Conservation (phyloP, 2,797 vertebrate species). For the Hydrolagus colliei region DNA sequence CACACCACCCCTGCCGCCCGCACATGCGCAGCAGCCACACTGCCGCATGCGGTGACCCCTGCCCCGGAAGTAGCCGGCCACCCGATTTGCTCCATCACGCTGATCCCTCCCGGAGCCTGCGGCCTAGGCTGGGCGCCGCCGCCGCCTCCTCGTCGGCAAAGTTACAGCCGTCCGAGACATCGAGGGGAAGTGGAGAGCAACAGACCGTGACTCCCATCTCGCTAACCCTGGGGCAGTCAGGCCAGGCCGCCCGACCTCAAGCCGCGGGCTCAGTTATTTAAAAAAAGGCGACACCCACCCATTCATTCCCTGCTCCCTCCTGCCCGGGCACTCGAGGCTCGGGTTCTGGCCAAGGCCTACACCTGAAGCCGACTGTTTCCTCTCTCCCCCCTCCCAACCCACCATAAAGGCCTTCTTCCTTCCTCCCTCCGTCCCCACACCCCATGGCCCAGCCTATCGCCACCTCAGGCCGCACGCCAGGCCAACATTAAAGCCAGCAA, state of each 20-base stretch:
- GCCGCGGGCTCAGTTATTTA: background rate
- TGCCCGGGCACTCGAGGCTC: too few relatives aligned
- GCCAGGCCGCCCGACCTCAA: background rate
- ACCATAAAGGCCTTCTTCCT: background rate
- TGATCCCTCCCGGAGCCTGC: background rate
- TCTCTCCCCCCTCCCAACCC: background rate
- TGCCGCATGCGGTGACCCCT: background rate
- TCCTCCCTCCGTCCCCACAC: background rate
- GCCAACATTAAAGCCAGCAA: slow-evolving; percentile 29
- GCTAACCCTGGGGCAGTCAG: background rate
- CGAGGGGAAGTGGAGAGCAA: background rate
- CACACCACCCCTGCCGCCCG: background rate
- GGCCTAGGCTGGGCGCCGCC: background rate
- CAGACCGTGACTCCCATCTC: background rate
- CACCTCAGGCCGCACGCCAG: background rate
- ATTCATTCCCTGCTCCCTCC: too few relatives aligned
- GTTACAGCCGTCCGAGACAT: background rate
- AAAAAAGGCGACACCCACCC: background rate
- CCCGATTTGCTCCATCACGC: background rate
- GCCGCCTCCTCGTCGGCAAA: too few relatives aligned
- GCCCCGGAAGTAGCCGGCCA: background rate
- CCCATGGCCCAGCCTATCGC: background rate
- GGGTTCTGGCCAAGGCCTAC: background rate
- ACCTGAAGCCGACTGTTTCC: too few relatives aligned
- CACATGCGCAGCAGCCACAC: background rate